A percentile compares a stretch with the other conserved stretches of the same genome.
phyloP scores from a whole-genome alignment of 2,113 vertebrate species.

The Formicarius rufipectus region DNA sequence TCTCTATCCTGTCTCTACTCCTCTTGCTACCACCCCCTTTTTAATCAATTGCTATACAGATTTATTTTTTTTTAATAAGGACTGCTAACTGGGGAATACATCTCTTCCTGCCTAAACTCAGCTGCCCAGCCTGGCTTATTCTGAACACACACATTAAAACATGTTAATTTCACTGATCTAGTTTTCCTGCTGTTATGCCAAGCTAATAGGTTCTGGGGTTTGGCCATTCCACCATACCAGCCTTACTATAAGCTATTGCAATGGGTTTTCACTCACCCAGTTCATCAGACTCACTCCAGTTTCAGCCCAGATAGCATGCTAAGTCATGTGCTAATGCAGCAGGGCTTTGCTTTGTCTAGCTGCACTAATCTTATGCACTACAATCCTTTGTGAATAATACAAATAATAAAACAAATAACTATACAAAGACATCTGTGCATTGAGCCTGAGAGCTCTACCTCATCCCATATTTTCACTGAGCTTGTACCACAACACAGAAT shows the following conservation, averaged over 20 bases:
- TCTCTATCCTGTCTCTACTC: neutral
- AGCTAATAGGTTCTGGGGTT: neutral
- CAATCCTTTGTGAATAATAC: neutral
- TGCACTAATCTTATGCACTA: slow-evolving; percentile 8
- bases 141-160: neutral
- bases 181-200: neutral
- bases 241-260: neutral
- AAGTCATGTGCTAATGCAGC: neutral
- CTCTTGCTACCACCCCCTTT: neutral
- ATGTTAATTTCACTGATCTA: neutral
- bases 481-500: neutral
- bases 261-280: neutral
- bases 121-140: neutral
- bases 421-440: neutral
- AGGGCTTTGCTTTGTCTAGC: slow-evolving; percentile 10
- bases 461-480: neutral
- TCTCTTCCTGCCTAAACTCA: neutral
- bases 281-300: neutral
- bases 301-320: neutral
- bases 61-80: neutral
- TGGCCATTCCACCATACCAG: neutral
- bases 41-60: neutral
- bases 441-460: neutral
- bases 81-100: neutral
- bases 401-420: slow-evolving; percentile 3